These are phyloP conservation scores for Jordanella pulchra DNA, from an alignment of 2,797 vertebrate species.

Conservation along the genomic window DNA sequence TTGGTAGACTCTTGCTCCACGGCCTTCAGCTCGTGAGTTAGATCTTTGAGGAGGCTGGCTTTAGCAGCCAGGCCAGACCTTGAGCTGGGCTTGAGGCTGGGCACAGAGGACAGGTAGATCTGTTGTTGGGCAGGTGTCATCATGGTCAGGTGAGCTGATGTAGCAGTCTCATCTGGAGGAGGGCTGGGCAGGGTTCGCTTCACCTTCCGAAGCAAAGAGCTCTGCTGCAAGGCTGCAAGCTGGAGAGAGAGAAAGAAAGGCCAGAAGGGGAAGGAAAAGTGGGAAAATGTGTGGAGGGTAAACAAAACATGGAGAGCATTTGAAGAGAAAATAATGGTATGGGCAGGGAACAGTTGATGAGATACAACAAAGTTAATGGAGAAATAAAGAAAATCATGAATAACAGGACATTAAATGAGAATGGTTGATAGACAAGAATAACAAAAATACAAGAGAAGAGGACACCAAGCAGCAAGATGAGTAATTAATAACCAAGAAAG, in stretches of 20 bases:
- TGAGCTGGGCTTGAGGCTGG: conserved; percentile 80
- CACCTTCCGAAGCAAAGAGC: conserved; percentile 93
- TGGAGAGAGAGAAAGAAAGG: conserved; percentile 76
- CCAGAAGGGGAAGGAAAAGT: conserved; percentile 36
- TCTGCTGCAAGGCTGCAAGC: conserved; percentile 92
- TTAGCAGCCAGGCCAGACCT: conserved; percentile 88
- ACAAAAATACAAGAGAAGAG: background rate
- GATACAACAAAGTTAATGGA: conserved; percentile 8
- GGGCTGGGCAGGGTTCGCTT: conserved; percentile 98
- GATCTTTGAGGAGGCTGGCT: conserved; percentile 93
- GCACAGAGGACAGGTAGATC: conserved; percentile 86
- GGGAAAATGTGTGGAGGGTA: conserved; percentile 42
- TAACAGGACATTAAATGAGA: conserved; percentile 16
- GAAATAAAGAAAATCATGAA: conserved; percentile 5
- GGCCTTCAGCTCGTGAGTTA: conserved; percentile 94
- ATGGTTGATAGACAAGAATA: conserved; percentile 7
- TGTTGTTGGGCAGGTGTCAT: conserved; percentile 88
- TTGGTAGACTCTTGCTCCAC: conserved; percentile 98
- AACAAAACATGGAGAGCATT: conserved; percentile 25
- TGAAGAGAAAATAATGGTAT: conserved; percentile 11
- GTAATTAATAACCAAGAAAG: background rate
- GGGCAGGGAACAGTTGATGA: conserved; percentile 9
- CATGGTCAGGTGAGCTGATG: conserved; percentile 84
- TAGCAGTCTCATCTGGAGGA: conserved; percentile 90
- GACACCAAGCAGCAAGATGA: background rate